Percentiles rank a stretch among this genome's conserved stretches.
Evolutionary conservation across 2,888 invertebrate species (phyloP).

Genomic region (Dasysyrphus albostriatus): DNA sequence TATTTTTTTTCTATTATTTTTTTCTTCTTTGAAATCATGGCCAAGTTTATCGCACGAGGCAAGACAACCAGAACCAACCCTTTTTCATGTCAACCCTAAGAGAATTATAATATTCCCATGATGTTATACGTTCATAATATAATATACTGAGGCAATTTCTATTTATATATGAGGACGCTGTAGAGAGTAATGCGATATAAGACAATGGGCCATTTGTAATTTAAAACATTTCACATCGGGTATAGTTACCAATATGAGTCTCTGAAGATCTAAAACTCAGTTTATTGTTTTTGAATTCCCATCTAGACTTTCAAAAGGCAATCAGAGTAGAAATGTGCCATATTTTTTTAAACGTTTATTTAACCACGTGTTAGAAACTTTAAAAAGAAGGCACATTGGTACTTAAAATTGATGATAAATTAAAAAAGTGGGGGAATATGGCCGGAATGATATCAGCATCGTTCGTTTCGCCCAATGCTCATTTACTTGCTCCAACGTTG

Average conservation of each 20-base stretch:
- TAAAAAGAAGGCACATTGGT: not conserved
- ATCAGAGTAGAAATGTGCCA: not conserved
- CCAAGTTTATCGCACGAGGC: conserved; percentile 53
- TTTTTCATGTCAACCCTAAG: conserved; percentile 51
- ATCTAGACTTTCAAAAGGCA: not conserved
- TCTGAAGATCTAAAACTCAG: conserved; percentile 31
- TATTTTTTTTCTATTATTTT: not conserved
- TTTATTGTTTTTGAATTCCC: conserved; percentile 13
- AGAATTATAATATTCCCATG: conserved; percentile 37
- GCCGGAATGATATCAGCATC: too few species aligned
- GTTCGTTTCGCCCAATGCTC: too few species aligned
- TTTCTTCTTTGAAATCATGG: conserved; percentile 32
- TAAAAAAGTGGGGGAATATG: not conserved
- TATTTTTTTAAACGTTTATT: conserved; percentile 1
- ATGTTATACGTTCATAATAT: not conserved
- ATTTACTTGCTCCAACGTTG: too few species aligned
- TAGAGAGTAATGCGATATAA: conserved; percentile 39
- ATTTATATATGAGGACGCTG: not conserved
- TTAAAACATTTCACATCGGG: conserved; percentile 56
- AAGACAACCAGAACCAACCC: conserved; percentile 25
- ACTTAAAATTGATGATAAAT: not conserved
- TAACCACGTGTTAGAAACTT: not conserved
- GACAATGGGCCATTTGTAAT: conserved; percentile 67
- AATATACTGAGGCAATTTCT: not conserved
- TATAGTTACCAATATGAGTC: conserved; percentile 38